Base-by-base conservation (phyloP, 2,888 invertebrate genomes). In the Mythimna lalbum region DNA sequence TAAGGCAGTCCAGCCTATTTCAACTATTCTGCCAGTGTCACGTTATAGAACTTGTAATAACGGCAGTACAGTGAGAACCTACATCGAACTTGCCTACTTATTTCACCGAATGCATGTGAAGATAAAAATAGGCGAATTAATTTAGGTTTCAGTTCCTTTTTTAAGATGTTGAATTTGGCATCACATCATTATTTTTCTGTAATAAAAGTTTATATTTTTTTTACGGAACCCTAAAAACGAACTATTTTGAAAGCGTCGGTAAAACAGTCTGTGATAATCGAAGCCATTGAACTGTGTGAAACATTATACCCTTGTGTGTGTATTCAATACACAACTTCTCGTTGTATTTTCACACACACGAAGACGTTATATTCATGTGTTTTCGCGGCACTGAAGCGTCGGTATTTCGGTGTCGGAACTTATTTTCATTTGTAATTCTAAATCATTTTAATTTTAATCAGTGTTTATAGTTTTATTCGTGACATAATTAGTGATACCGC, bases 311-410 rank as follows among this genome's bases (percentile, higher is more conserved):
- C 12, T 36, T 82, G 78, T 85, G 77, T 88, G 84, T 69, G 64
- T 81, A 63, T 27, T 59, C 49, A 59, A 76, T 57, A 76, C 59
- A 83, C 72, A 81, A 76, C 60, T 65, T 61, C 21, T 64, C 27
- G 80, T 78, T 63, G 68, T 83, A 80, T 83, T 76, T 61, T 76
- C 81, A 86, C 86, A 3, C 87, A 84, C 86, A 87, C 90, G 86
- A 79, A 73, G 72, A 81, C 60, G 82, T 27, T 65, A 31, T 78
- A 77, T 89, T 82, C 80, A 80, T 87, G 86, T 90, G 89, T 93
- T 95, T 95, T 95, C 94, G 95, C 95, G 95, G 94, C 83, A 93
- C 89, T 84, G 80, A 85, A 75, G 90, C 90, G 90, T 89, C 88
- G 77, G 85, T 86, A 81, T 81, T 78, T 82, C 63, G 86, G 82